Evolutionary conservation across 2,113 vertebrate species (phyloP).

Genomic region (Aphelocoma coerulescens): DNA sequence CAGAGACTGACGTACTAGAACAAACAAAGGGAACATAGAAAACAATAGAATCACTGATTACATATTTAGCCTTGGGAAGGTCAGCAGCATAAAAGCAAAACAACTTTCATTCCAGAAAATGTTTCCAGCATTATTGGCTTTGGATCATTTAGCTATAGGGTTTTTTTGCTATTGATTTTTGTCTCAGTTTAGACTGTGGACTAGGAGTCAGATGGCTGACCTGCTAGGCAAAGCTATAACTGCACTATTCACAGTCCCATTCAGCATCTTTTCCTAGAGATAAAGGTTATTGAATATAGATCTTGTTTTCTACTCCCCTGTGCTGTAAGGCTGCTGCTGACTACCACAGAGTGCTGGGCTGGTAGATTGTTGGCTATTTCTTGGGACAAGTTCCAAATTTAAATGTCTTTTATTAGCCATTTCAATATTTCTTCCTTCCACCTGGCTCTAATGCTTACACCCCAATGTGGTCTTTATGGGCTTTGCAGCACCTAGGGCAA

Average conservation of each 20-base stretch:
- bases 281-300: not conserved
- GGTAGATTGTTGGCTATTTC: not conserved
- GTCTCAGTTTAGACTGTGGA: not conserved
- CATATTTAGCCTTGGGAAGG: slow-evolving; percentile 42
- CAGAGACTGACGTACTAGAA: not conserved
- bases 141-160: slow-evolving; percentile 59
- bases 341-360: not conserved
- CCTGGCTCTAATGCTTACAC: not conserved
- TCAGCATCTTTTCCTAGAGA: not conserved
- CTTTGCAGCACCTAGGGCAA: slow-evolving; percentile 20
- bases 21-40: slow-evolving; percentile 4
- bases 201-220: slow-evolving; percentile 52
- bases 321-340: not conserved
- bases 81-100: slow-evolving; percentile 21
- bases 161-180: slow-evolving; percentile 58
- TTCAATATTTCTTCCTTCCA: slow-evolving; percentile 7
- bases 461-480: not conserved
- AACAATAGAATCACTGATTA: slow-evolving; percentile 12
- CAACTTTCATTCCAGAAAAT: slow-evolving; percentile 56
- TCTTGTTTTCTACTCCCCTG: not conserved
- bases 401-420: slow-evolving; percentile 11
- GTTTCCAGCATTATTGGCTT: slow-evolving; percentile 57
- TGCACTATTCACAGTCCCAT: not conserved
- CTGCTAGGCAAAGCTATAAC: slow-evolving; percentile 52
- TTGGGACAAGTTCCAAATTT: not conserved